Evolutionary conservation across 1,140 invertebrate species (phyloP).

Genomic region (Listronotus bonariensis): DNA sequence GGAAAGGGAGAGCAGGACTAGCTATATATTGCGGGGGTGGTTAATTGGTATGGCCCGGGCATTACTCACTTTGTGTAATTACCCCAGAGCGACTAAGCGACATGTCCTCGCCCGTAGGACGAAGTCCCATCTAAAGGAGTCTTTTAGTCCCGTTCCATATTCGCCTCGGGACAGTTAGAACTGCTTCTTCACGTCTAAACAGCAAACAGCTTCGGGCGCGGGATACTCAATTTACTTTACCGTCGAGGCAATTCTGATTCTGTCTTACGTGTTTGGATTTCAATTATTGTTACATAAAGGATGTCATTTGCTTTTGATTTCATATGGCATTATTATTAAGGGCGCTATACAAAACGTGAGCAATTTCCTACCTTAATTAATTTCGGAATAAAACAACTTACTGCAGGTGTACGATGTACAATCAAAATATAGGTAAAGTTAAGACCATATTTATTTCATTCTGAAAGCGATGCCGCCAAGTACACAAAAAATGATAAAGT

Average conservation of each 20-base stretch:
- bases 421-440: no score
- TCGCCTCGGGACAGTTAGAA: slow-evolving; percentile 17
- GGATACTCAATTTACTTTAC: slow-evolving; percentile 36
- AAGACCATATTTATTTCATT: no score
- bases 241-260: slow-evolving; percentile 17
- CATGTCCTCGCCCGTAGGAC: slow-evolving; percentile 51
- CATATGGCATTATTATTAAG: not conserved
- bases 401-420: no score
- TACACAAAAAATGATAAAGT: no score
- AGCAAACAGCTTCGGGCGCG: slow-evolving; percentile 23
- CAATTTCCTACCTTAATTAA: slow-evolving; percentile 7
- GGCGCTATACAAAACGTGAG: slow-evolving; percentile 1
- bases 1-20: slow-evolving; percentile 23
- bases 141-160: slow-evolving; percentile 25
- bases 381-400: not conserved
- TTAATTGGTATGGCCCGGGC: slow-evolving; percentile 48
- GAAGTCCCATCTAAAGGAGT: slow-evolving; percentile 24
- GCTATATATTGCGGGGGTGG: slow-evolving; percentile 40
- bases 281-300: slow-evolving; percentile 39
- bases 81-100: slow-evolving; percentile 52
- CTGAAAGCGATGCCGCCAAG: no score
- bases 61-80: slow-evolving; percentile 56
- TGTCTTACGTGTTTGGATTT: slow-evolving; percentile 37
- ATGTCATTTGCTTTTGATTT: slow-evolving; percentile 38
- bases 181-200: slow-evolving; percentile 36